These are phyloP conservation scores for Zaprionus taronus DNA, from an alignment of 1,140 invertebrate species.

Conservation along the genomic window DNA sequence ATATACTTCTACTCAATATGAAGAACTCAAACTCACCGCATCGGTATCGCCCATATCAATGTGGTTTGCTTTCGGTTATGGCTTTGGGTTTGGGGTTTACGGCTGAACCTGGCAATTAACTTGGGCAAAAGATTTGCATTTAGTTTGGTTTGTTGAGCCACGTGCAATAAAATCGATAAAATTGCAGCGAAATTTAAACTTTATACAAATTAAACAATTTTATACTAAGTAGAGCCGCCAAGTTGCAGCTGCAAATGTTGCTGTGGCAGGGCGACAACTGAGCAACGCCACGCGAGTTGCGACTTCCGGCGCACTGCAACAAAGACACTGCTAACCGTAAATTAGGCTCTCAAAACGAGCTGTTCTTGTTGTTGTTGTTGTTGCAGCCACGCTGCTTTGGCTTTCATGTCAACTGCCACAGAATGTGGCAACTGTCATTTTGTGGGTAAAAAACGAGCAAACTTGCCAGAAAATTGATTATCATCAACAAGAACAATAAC, in stretches of 20 bases:
- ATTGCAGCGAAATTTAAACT: conserved; percentile 47
- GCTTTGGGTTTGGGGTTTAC: conserved; percentile 33
- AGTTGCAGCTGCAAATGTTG: not conserved
- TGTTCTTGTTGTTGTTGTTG: conserved; percentile 27
- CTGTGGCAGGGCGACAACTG: conserved; percentile 51
- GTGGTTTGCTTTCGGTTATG: not conserved
- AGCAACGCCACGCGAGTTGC: conserved; percentile 41
- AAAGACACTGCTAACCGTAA: conserved; percentile 50
- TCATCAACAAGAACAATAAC: conserved; percentile 44
- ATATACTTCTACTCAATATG: not conserved
- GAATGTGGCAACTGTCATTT: conserved; percentile 56
- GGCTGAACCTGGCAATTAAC: conserved; percentile 67
- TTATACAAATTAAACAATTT: conserved; percentile 46
- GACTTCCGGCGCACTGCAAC: conserved; percentile 6
- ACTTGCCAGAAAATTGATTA: conserved; percentile 71
- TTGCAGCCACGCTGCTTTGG: conserved; percentile 12
- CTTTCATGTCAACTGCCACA: conserved; percentile 62
- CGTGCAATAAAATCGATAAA: conserved; percentile 66
- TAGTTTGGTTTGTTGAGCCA: conserved; percentile 3
- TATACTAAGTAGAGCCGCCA: conserved; percentile 5
- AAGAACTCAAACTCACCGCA: conserved; percentile 70
- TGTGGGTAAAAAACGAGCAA: conserved; percentile 47
- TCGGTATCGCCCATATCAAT: conserved; percentile 74
- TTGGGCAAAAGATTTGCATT: conserved; percentile 48
- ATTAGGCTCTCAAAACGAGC: conserved; percentile 62